Percentiles rank a stretch among this genome's conserved stretches.
Conservation (phyloP, 2,113 vertebrate species). For the Tauraco erythrolophus region DNA sequence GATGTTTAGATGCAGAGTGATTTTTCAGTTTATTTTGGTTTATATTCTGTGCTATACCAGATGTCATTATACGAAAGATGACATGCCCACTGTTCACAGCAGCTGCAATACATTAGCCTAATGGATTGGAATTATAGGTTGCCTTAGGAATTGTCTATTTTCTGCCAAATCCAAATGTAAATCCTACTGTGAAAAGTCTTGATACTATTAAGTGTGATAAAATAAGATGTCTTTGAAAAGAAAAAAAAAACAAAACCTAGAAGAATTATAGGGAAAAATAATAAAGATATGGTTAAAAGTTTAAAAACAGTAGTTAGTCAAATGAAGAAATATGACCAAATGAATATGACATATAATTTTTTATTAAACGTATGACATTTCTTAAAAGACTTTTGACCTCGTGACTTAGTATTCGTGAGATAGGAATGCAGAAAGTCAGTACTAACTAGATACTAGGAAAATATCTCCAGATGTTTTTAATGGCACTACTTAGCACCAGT, state of each 20-base stretch:
- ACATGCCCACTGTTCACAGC: constrained; percentile 62
- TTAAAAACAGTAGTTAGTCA: not conserved
- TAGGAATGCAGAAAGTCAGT: not conserved
- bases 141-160: constrained; percentile 63
- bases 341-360: not conserved
- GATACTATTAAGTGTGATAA: constrained; percentile 61
- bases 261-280: not conserved
- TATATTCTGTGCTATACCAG: constrained; percentile 31
- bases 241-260: not conserved
- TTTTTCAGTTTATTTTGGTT: constrained; percentile 67
- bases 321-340: not conserved
- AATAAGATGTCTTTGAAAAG: constrained; percentile 41
- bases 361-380: not conserved
- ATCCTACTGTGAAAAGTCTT: constrained; percentile 62
- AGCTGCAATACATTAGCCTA: constrained; percentile 75
- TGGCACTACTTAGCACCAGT: not conserved
- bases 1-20: not conserved
- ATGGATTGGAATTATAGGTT: constrained; percentile 75
- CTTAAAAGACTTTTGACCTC: not conserved
- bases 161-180: constrained; percentile 66
- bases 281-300: not conserved
- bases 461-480: not conserved
- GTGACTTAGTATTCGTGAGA: not conserved
- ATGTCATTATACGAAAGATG: constrained; percentile 58
- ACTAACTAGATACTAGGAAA: not conserved